Percentiles rank a stretch among this genome's conserved stretches.
Conservation (phyloP, 2,113 vertebrate species). For the Gila orcuttii region DNA sequence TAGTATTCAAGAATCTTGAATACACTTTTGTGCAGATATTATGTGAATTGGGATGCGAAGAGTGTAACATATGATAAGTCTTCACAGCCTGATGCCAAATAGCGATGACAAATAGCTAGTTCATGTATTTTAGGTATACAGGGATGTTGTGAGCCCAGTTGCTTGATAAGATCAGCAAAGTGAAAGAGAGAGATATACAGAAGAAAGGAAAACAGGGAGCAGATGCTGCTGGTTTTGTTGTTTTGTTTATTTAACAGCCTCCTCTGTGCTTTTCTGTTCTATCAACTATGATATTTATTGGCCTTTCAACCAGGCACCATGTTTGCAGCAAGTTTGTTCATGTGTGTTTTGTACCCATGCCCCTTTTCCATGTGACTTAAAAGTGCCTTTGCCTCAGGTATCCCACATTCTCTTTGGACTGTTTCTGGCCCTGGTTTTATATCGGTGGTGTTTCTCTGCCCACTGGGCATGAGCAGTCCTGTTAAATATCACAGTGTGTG, state of each 20-base stretch:
- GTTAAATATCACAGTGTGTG: conserved; percentile 34
- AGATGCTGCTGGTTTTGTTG: conserved; percentile 57
- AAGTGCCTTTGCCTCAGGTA: neutral
- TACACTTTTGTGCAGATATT: neutral
- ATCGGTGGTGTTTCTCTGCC: conserved; percentile 1
- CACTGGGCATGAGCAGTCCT: conserved; percentile 23
- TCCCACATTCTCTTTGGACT: neutral
- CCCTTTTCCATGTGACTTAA: conserved; percentile 17
- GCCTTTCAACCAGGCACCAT: conserved; percentile 54
- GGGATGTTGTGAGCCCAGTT: neutral
- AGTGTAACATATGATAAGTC: neutral
- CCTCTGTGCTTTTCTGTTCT: conserved; percentile 62
- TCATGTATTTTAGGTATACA: neutral
- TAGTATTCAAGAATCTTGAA: neutral
- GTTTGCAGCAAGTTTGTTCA: neutral
- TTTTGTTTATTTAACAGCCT: neutral
- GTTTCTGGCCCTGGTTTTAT: neutral
- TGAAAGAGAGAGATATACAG: conserved; percentile 3
- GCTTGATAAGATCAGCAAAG: neutral
- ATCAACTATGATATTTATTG: conserved; percentile 69
- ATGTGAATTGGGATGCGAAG: neutral
- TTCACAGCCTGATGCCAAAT: neutral
- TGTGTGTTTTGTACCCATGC: neutral
- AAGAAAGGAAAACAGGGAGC: neutral
- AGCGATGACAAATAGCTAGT: neutral